Conservation (phyloP, 2,888 invertebrate genomes). For the Fragum fragum region DNA sequence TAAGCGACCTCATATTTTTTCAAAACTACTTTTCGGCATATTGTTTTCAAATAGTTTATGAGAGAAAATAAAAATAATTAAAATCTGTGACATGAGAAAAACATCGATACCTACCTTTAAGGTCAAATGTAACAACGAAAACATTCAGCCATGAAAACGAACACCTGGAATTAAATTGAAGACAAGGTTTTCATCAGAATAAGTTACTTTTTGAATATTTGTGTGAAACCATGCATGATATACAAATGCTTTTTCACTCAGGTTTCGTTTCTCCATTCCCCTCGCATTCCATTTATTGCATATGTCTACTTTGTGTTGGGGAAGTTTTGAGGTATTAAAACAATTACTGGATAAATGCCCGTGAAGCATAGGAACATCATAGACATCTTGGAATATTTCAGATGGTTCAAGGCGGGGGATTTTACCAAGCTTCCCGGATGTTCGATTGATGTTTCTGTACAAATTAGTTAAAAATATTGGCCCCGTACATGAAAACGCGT, state of each 20-base stretch:
- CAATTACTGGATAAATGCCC: not conserved
- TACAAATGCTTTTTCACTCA: not conserved
- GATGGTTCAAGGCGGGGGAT: not conserved
- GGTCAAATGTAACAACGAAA: too few species aligned
- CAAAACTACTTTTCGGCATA: too few species aligned
- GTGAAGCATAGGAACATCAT: not conserved
- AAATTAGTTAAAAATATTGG: not conserved
- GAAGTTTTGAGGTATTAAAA: too few species aligned
- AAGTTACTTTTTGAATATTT: not conserved
- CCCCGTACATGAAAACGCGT: not conserved
- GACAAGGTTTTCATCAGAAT: not conserved
- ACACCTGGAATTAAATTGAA: not conserved
- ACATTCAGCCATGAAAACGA: not conserved
- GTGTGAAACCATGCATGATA: slow-evolving; percentile 4
- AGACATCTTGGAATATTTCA: slow-evolving; percentile 5
- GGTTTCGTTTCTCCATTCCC: slow-evolving; percentile 1
- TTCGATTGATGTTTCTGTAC: not conserved
- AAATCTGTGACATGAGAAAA: too few species aligned
- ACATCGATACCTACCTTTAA: too few species aligned
- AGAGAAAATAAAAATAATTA: too few species aligned
- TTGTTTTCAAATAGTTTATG: too few species aligned
- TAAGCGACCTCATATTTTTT: too few species aligned
- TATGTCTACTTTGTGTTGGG: not conserved
- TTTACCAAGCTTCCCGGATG: not conserved
- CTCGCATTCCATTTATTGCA: slow-evolving; percentile 1